These are phyloP conservation scores for Ia io DNA, from an alignment of 2,113 vertebrate species.

Conservation along the genomic window DNA sequence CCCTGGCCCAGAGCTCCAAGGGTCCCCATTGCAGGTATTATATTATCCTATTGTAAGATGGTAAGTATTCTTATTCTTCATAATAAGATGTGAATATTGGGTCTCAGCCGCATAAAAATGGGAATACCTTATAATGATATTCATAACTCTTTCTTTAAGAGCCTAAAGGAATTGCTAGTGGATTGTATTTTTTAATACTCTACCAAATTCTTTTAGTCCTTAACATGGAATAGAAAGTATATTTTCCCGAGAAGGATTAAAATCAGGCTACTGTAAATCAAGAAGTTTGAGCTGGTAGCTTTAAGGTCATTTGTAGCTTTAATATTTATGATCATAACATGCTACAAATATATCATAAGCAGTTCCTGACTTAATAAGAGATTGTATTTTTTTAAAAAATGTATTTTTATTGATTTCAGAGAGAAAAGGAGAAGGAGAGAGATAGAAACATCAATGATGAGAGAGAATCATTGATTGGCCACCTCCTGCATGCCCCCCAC, in stretches of 20 bases:
- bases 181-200: background rate
- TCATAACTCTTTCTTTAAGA: background rate
- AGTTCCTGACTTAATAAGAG: background rate
- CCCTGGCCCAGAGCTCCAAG: background rate
- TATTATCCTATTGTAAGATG: background rate
- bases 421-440: too few species aligned
- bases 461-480: too few species aligned
- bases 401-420: too few species aligned
- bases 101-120: background rate
- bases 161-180: background rate
- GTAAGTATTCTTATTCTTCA: background rate
- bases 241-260: slow-evolving; percentile 29
- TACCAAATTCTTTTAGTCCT: background rate
- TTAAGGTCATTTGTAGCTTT: slow-evolving; percentile 7
- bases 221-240: background rate
- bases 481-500: too few species aligned
- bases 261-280: slow-evolving; percentile 15
- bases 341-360: background rate
- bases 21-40: background rate
- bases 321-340: slow-evolving; percentile 39
- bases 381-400: background rate
- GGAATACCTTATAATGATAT: background rate
- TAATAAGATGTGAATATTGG: slow-evolving; percentile 4
- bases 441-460: too few species aligned
- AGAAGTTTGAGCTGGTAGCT: background rate